Evolutionary conservation across 2,888 invertebrate species (phyloP).

Genomic region (Pheosia tremula): DNA sequence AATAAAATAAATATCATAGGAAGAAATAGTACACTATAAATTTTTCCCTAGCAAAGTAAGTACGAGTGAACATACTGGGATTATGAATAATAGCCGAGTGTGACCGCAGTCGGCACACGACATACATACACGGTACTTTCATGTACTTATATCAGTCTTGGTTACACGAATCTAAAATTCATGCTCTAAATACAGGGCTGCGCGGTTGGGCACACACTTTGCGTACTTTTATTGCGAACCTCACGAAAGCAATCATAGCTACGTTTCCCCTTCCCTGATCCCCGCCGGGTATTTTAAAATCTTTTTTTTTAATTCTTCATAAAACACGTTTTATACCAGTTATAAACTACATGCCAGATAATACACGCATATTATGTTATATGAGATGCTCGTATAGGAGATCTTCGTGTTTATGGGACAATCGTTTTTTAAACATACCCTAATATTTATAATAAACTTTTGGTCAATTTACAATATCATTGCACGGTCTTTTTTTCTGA

Average conservation of each 20-base stretch:
- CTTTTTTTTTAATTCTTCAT: too few relatives aligned
- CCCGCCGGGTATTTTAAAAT: too few relatives aligned
- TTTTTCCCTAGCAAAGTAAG: neutral
- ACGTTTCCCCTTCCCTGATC: slow-evolving; percentile 15
- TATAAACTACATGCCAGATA: too few relatives aligned
- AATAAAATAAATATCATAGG: too few relatives aligned
- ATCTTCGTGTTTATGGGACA: too few relatives aligned
- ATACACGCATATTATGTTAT: too few relatives aligned
- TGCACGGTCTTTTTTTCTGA: too few relatives aligned
- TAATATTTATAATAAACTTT: too few relatives aligned
- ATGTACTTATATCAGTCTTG: slow-evolving; percentile 51
- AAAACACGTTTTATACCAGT: slow-evolving; percentile 7
- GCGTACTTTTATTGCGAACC: slow-evolving; percentile 64
- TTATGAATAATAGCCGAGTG: slow-evolving; percentile 41
- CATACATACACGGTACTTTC: slow-evolving; percentile 45
- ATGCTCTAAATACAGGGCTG: slow-evolving; percentile 64
- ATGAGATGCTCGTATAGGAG: too few relatives aligned
- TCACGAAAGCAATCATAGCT: slow-evolving; percentile 63
- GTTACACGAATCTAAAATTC: slow-evolving; percentile 65
- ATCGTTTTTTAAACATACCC: too few relatives aligned
- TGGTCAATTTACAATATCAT: too few relatives aligned
- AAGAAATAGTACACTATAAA: too few relatives aligned
- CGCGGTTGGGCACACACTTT: slow-evolving; percentile 54
- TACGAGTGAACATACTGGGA: slow-evolving; percentile 21
- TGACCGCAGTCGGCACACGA: slow-evolving; percentile 41